phyloP scores from a whole-genome alignment of 2,888 invertebrate genomes.

The Dione juno region DNA sequence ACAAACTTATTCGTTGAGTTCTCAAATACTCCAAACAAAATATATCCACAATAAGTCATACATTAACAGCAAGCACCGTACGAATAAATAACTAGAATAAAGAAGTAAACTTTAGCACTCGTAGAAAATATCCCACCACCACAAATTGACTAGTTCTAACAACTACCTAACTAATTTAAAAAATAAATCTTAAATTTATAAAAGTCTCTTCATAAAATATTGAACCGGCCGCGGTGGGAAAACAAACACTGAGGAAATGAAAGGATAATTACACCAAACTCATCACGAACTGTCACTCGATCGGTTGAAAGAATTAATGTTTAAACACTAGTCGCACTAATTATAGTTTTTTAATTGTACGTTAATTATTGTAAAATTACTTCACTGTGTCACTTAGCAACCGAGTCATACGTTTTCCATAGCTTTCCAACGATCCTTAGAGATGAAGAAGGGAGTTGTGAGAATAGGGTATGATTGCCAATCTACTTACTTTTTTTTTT shows the following conservation, averaged over 20 bases:
- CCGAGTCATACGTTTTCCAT: conserved; percentile 74
- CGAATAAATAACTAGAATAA: conserved; percentile 68
- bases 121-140: conserved; percentile 80
- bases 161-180: conserved; percentile 73
- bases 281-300: conserved; percentile 47
- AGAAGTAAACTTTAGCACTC: conserved; percentile 73
- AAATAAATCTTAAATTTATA: conserved; percentile 68
- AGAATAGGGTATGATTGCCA: conserved; percentile 43
- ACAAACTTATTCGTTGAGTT: conserved; percentile 71
- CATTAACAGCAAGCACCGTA: conserved; percentile 79
- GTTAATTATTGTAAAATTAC: background rate
- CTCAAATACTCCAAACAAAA: conserved; percentile 60
- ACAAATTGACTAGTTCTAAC: conserved; percentile 82
- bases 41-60: conserved; percentile 68
- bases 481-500: background rate
- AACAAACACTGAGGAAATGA: conserved; percentile 44
- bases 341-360: conserved; percentile 6
- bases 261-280: conserved; percentile 44
- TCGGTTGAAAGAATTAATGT: conserved; percentile 60
- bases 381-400: conserved; percentile 65
- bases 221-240: conserved; percentile 78
- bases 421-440: conserved; percentile 51
- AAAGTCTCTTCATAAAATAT: conserved; percentile 73
- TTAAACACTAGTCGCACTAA: conserved; percentile 48
- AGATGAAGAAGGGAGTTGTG: conserved; percentile 47